Conservation (phyloP, 2,113 vertebrate genomes). For the Odocoileus hemionus region DNA sequence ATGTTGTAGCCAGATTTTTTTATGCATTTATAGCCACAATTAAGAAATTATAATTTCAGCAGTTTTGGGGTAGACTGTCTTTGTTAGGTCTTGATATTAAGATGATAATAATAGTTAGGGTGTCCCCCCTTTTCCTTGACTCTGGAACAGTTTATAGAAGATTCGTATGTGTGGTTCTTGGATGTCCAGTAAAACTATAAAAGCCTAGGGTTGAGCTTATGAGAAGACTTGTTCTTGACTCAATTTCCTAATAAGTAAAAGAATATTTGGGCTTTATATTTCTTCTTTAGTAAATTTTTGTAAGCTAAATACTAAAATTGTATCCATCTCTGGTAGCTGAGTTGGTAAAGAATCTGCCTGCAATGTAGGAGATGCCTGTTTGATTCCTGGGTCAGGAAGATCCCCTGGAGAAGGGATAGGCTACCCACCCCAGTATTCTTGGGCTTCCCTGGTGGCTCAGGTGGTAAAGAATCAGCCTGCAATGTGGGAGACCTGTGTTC, state of each 20-base stretch:
- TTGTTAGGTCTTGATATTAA: neutral
- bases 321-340: neutral
- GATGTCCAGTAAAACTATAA: neutral
- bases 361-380: too few species aligned
- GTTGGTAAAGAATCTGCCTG: too few species aligned
- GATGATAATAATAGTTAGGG: neutral
- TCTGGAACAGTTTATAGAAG: neutral
- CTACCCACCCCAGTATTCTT: too few species aligned
- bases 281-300: neutral
- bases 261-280: neutral
- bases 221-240: neutral
- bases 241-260: neutral
- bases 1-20: neutral
- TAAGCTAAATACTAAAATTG: neutral
- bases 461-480: neutral
- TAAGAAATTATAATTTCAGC: neutral
- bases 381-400: too few species aligned
- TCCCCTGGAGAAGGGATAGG: too few species aligned
- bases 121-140: neutral
- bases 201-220: neutral
- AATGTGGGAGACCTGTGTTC: neutral
- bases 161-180: neutral
- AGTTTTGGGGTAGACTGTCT: neutral
- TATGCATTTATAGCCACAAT: neutral
- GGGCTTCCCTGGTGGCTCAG: neutral